Percentiles rank a stretch among this genome's conserved stretches.
These are phyloP conservation scores for Itoplectis maculator DNA, from an alignment of 2,888 invertebrate species.

Conservation along the genomic window DNA sequence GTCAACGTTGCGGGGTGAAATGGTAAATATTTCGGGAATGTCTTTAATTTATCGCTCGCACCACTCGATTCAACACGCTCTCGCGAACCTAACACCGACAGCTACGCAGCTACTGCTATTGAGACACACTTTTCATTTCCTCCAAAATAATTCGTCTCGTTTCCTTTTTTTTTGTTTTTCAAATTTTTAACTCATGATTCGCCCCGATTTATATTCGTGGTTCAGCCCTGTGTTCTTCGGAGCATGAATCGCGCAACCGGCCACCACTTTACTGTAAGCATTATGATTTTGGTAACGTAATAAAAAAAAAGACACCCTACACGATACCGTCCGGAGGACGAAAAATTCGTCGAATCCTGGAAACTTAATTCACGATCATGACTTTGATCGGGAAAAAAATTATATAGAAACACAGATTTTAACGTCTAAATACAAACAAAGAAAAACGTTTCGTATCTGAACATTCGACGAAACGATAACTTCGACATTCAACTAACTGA, in stretches of 20 bases:
- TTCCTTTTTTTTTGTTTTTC: slow-evolving; percentile 13
- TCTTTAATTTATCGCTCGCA: slow-evolving; percentile 57
- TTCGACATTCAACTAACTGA: not conserved
- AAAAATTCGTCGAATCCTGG: not conserved
- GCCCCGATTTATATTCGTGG: not conserved
- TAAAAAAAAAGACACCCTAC: slow-evolving; percentile 28
- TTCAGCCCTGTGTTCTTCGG: slow-evolving; percentile 13
- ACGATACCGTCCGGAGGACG: not conserved
- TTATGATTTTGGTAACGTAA: slow-evolving; percentile 39
- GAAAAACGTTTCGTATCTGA: slow-evolving; percentile 13
- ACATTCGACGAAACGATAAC: slow-evolving; percentile 22
- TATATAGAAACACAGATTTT: not conserved
- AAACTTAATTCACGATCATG: slow-evolving; percentile 11
- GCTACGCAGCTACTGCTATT: slow-evolving; percentile 59
- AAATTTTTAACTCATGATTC: not conserved
- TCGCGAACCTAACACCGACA: slow-evolving; percentile 60
- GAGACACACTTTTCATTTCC: slow-evolving; percentile 46
- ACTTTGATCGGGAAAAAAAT: slow-evolving; percentile 9
- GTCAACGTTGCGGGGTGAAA: slow-evolving; percentile 41
- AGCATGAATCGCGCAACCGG: slow-evolving; percentile 18
- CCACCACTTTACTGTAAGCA: slow-evolving; percentile 12
- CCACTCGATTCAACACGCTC: slow-evolving; percentile 49
- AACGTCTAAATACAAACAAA: slow-evolving; percentile 15
- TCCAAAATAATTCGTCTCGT: slow-evolving; percentile 55
- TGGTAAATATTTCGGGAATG: slow-evolving; percentile 63